phyloP scores from a whole-genome alignment of 2,888 invertebrate genomes.

The Neoaliturus tenellus region DNA sequence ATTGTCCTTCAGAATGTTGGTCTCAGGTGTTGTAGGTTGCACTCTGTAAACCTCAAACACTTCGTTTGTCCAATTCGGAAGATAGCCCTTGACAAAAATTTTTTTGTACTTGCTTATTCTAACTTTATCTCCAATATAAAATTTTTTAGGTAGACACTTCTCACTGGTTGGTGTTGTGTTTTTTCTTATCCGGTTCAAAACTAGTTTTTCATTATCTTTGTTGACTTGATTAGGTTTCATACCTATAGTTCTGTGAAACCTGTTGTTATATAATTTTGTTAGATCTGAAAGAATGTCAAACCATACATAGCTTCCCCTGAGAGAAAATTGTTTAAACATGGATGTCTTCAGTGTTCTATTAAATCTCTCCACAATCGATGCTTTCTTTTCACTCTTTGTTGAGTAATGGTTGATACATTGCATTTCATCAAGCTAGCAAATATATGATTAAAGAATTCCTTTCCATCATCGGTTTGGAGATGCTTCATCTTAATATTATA shows the following conservation, averaged over 20 bases:
- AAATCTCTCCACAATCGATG: conserved; percentile 49
- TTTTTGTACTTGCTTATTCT: conserved; percentile 41
- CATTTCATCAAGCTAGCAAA: conserved; percentile 31
- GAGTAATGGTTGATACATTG: conserved; percentile 40
- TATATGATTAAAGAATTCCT: conserved; percentile 26
- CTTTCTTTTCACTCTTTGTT: conserved; percentile 45
- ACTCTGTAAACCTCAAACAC: conserved; percentile 18
- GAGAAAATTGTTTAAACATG: conserved; percentile 36
- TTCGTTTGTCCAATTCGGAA: conserved; percentile 47
- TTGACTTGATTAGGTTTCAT: conserved; percentile 30
- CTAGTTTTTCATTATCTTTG: background rate
- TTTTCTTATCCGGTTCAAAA: conserved; percentile 11
- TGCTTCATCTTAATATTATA: background rate
- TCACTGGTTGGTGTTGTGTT: background rate
- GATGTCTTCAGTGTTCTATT: conserved; percentile 39
- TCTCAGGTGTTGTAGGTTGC: conserved; percentile 42
- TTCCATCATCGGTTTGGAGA: conserved; percentile 52
- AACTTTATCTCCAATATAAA: conserved; percentile 37
- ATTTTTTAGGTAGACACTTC: background rate
- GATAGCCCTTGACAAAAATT: conserved; percentile 26
- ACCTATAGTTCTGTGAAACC: no score
- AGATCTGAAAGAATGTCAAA: conserved; percentile 26
- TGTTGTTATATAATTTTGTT: background rate
- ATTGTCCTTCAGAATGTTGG: conserved; percentile 21
- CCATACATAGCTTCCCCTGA: conserved; percentile 25